Evolutionary conservation across 2,797 vertebrate species (phyloP).

Genomic region (Fundulus diaphanus): DNA sequence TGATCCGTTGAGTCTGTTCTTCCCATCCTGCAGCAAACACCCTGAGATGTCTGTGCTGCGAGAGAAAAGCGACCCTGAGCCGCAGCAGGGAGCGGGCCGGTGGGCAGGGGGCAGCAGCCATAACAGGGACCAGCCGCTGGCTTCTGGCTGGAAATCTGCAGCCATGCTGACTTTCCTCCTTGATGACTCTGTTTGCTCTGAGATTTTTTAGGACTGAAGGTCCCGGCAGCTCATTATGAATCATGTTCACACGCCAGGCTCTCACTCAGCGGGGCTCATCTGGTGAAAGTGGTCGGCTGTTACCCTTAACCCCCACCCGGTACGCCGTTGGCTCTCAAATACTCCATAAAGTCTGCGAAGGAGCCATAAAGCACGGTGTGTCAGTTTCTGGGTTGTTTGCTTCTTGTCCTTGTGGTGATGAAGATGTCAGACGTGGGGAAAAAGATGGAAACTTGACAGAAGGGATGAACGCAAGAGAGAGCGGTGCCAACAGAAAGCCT

Average conservation of each 20-base stretch:
- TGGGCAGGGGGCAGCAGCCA: constrained; percentile 33
- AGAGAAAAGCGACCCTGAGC: neutral
- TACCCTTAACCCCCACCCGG: constrained; percentile 37
- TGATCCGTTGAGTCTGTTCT: neutral
- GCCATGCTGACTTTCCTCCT: constrained; percentile 29
- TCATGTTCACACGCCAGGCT: constrained; percentile 36
- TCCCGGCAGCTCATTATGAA: constrained; percentile 43
- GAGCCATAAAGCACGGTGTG: constrained; percentile 1
- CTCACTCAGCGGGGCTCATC: constrained; percentile 41
- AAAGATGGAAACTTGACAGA: no score
- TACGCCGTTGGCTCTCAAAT: no score
- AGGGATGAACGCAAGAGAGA: no score
- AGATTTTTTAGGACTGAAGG: constrained; percentile 28
- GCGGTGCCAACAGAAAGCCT: no score
- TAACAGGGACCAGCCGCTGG: neutral
- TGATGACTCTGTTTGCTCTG: constrained; percentile 47
- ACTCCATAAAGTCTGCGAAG: constrained; percentile 12
- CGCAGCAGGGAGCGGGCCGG: neutral
- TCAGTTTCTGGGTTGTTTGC: neutral
- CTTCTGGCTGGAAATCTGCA: constrained; percentile 14
- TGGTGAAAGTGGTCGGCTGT: constrained; percentile 51
- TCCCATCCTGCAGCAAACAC: neutral
- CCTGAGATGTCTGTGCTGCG: neutral
- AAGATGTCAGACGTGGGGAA: no score
- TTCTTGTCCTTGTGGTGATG: neutral